Evolutionary conservation across 2,888 invertebrate genomes (phyloP).

Genomic region (Tridacna crocea): DNA sequence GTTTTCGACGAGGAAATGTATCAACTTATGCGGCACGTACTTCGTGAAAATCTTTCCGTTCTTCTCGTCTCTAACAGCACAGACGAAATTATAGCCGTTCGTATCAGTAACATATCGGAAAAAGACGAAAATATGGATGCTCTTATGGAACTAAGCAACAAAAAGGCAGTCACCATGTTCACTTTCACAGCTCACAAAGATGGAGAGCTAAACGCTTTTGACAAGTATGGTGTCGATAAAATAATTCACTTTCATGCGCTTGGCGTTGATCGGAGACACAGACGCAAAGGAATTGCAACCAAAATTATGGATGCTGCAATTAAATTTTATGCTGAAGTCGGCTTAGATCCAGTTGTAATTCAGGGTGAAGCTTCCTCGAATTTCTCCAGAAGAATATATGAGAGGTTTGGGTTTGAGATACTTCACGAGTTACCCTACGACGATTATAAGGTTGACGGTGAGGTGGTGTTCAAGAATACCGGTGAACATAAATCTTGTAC

Average conservation of each 20-base stretch:
- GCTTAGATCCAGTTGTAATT: background rate
- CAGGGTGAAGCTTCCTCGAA: constrained; percentile 15
- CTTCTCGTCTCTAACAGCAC: background rate
- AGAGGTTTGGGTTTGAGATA: constrained; percentile 33
- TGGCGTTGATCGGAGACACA: constrained; percentile 28
- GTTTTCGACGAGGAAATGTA: background rate
- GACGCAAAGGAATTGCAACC: constrained; percentile 28
- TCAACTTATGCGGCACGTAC: background rate
- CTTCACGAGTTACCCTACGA: constrained; percentile 28
- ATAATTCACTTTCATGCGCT: constrained; percentile 29
- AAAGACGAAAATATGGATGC: background rate
- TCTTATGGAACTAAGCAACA: background rate
- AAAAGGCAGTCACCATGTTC: background rate
- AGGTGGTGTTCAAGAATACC: constrained; percentile 18
- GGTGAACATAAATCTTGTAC: constrained; percentile 15
- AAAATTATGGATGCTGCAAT: constrained; percentile 34
- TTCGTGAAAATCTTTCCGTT: background rate
- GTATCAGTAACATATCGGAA: background rate
- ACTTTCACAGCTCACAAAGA: constrained; percentile 8
- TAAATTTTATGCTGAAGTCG: constrained; percentile 12
- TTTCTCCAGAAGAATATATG: constrained; percentile 22
- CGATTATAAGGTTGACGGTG: constrained; percentile 28
- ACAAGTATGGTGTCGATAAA: constrained; percentile 33
- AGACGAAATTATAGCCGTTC: constrained; percentile 11
- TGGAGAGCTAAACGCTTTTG: constrained; percentile 23